These are phyloP conservation scores for Dynastes tityus DNA, from an alignment of 2,888 invertebrate species.

Conservation along the genomic window DNA sequence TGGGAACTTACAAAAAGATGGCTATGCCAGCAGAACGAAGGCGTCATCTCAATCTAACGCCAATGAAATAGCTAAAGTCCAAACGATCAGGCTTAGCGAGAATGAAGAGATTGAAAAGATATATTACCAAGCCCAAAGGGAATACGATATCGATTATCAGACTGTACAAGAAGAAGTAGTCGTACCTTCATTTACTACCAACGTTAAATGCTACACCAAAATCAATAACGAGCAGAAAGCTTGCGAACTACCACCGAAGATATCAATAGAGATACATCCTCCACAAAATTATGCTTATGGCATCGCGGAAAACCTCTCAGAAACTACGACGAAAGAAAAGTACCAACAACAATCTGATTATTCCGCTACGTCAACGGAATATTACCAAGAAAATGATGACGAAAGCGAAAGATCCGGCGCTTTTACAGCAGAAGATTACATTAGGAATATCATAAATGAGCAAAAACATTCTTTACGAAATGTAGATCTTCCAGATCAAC, in stretches of 20 bases:
- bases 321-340: constrained; percentile 35
- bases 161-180: constrained; percentile 64
- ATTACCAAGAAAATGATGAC: background rate
- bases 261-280: constrained; percentile 50
- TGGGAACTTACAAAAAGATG: background rate
- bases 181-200: constrained; percentile 53
- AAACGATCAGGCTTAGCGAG: constrained; percentile 62
- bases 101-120: constrained; percentile 67
- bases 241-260: constrained; percentile 41
- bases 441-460: constrained; percentile 14
- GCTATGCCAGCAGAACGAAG: constrained; percentile 13
- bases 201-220: constrained; percentile 49
- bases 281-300: constrained; percentile 47
- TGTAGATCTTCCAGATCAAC: constrained; percentile 24
- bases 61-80: constrained; percentile 63
- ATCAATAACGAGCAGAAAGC: constrained; percentile 31
- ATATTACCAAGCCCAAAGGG: constrained; percentile 66
- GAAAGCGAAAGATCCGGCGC: constrained; percentile 5
- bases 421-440: constrained; percentile 32
- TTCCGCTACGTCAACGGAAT: background rate
- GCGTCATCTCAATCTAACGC: constrained; percentile 43
- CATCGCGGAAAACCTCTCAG: constrained; percentile 15
- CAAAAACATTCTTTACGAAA: constrained; percentile 27
- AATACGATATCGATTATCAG: constrained; percentile 67
- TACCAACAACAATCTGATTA: constrained; percentile 32